phyloP scores from a whole-genome alignment of 2,113 vertebrate species.

The Tragulus kanchil region DNA sequence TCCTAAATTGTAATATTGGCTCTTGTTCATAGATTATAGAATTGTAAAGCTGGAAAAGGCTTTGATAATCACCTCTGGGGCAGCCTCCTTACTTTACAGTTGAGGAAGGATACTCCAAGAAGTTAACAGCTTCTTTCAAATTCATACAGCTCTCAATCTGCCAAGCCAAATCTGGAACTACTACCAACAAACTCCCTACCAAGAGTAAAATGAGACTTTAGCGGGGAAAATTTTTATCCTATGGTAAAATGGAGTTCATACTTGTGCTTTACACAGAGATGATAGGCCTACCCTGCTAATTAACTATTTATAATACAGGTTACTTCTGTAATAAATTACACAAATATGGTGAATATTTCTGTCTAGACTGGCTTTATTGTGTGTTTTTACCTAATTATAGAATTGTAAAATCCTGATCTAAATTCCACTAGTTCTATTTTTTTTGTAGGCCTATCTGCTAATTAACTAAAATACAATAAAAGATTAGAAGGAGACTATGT shows the following conservation, averaged over 20 bases:
- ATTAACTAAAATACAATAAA: background rate
- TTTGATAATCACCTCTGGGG: constrained; percentile 68
- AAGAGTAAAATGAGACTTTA: constrained; percentile 19
- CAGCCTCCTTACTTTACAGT: constrained; percentile 64
- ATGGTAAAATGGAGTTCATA: background rate
- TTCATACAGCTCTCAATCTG: background rate
- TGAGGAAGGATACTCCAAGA: constrained; percentile 42
- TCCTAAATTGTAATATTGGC: constrained; percentile 67
- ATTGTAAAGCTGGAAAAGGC: constrained; percentile 62
- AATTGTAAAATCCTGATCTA: background rate
- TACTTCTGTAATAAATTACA: constrained; percentile 41
- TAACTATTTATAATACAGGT: too few relatives aligned
- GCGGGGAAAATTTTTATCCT: too few relatives aligned
- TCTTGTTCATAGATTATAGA: constrained; percentile 47
- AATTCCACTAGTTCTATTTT: background rate
- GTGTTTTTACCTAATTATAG: background rate
- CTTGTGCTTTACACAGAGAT: background rate
- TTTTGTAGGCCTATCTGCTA: background rate
- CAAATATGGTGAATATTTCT: constrained; percentile 17
- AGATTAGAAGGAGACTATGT: background rate
- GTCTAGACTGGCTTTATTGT: constrained; percentile 35
- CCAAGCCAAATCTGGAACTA: constrained; percentile 44
- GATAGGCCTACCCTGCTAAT: too few relatives aligned
- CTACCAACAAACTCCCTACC: background rate
- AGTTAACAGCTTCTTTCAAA: constrained; percentile 51